Percentiles rank a stretch among this genome's conserved stretches.
Evolutionary conservation across 1,140 invertebrate genomes (phyloP).

Genomic region (Arion vulgaris): DNA sequence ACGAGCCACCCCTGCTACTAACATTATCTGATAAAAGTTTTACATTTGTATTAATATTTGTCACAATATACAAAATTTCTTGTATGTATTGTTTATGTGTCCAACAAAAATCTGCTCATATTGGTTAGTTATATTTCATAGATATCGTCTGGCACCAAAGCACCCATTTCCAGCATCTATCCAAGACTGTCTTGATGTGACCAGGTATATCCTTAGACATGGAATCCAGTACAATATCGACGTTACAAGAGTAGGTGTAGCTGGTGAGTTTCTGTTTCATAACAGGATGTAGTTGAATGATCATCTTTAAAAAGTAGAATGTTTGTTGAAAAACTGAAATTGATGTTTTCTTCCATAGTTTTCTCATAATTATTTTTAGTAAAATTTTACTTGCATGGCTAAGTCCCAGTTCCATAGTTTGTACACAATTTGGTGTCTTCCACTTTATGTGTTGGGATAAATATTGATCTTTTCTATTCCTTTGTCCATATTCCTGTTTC

Average conservation of each 20-base stretch:
- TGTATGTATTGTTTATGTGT: background rate
- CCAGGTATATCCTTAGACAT: constrained; percentile 55
- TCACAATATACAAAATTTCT: background rate
- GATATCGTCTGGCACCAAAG: constrained; percentile 64
- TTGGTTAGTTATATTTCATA: constrained; percentile 33
- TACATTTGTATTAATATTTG: background rate
- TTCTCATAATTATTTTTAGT: too few relatives aligned
- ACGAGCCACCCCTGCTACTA: too few relatives aligned
- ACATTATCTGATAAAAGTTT: too few relatives aligned
- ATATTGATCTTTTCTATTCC: too few relatives aligned
- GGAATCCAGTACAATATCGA: constrained; percentile 48
- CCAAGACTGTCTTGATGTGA: constrained; percentile 58
- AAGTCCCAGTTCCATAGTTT: too few relatives aligned
- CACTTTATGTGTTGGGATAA: too few relatives aligned
- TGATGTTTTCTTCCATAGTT: too few relatives aligned
- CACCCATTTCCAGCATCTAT: constrained; percentile 58
- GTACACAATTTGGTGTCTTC: too few relatives aligned
- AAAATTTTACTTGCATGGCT: too few relatives aligned
- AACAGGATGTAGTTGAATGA: too few relatives aligned
- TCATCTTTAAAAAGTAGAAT: background rate
- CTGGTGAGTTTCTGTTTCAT: constrained; percentile 39
- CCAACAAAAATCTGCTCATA: background rate
- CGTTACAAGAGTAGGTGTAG: constrained; percentile 46
- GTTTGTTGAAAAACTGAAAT: background rate
- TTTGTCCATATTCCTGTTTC: too few relatives aligned